These are phyloP conservation scores for Mesembrinibis cayennensis DNA, from an alignment of 2,113 vertebrate species.

Conservation along the genomic window DNA sequence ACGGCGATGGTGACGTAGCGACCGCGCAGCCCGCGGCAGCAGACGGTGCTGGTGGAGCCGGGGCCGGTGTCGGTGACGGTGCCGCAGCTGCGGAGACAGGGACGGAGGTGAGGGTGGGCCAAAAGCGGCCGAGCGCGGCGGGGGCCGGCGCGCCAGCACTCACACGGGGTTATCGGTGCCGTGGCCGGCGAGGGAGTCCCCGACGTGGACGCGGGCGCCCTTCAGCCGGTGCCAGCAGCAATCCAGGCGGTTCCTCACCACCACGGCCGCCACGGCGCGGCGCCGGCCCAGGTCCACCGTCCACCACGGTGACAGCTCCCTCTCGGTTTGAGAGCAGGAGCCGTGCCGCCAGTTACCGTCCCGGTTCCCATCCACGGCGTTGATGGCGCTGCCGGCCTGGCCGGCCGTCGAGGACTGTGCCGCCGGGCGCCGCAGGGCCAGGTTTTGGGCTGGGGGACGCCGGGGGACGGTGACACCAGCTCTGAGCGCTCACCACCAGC, in stretches of 20 bases:
- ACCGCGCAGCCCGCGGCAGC: not conserved
- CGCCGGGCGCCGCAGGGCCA: not conserved
- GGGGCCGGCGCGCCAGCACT: not conserved
- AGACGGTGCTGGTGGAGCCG: not conserved
- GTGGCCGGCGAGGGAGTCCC: not conserved
- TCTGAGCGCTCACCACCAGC: too few relatives aligned
- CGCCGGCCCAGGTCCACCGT: not conserved
- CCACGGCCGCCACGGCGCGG: not conserved
- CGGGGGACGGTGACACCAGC: not conserved
- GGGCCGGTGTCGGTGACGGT: not conserved
- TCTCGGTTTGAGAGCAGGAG: not conserved
- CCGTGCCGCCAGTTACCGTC: not conserved
- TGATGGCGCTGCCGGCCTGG: not conserved
- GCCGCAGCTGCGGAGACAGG: not conserved
- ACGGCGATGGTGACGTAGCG: not conserved
- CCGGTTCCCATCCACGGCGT: not conserved
- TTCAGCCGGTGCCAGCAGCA: not conserved
- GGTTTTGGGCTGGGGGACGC: not conserved
- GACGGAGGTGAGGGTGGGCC: rapidly evolving
- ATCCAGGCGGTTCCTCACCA: not conserved
- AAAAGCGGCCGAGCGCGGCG: rapidly evolving
- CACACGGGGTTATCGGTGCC: not conserved
- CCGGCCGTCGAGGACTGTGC: not conserved
- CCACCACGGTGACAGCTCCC: not conserved
- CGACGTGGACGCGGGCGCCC: not conserved